phyloP scores from a whole-genome alignment of 2,797 vertebrate species.

The Anguilla marmorata region DNA sequence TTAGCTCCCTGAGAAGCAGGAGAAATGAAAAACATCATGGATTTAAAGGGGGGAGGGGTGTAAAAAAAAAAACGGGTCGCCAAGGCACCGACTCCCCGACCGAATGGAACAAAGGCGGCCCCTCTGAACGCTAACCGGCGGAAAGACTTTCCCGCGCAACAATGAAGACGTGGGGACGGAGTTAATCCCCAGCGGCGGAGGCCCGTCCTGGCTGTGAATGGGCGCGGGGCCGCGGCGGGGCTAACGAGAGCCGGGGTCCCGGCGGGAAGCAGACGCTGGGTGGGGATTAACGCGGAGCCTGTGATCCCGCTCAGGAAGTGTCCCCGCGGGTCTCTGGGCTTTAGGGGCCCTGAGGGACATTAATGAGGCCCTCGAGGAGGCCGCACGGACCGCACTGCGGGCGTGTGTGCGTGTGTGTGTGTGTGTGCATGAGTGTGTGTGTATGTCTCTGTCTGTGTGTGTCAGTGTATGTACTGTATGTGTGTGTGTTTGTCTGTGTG shows the following conservation, averaged over 20 bases:
- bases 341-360: background rate
- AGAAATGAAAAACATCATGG: background rate
- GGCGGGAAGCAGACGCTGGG: background rate
- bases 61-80: background rate
- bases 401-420: background rate
- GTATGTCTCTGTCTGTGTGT: no score
- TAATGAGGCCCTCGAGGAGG: background rate
- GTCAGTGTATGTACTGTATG: no score
- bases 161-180: background rate
- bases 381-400: background rate
- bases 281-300: background rate
- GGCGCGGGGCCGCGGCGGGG: background rate
- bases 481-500: background rate
- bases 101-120: background rate
- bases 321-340: background rate
- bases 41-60: background rate
- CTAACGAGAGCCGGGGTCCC: background rate
- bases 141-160: conserved; percentile 9
- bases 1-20: no score
- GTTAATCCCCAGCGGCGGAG: conserved; percentile 3
- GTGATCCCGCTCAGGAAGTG: background rate
- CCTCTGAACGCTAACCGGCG: background rate
- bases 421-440: background rate
- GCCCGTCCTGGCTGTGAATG: background rate
- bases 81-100: background rate